A percentile compares a stretch with the other conserved stretches of the same genome.
These are phyloP conservation scores for Antedon mediterranea DNA, from an alignment of 53 echinoderm and acorn worm species.

Conservation along the genomic window DNA sequence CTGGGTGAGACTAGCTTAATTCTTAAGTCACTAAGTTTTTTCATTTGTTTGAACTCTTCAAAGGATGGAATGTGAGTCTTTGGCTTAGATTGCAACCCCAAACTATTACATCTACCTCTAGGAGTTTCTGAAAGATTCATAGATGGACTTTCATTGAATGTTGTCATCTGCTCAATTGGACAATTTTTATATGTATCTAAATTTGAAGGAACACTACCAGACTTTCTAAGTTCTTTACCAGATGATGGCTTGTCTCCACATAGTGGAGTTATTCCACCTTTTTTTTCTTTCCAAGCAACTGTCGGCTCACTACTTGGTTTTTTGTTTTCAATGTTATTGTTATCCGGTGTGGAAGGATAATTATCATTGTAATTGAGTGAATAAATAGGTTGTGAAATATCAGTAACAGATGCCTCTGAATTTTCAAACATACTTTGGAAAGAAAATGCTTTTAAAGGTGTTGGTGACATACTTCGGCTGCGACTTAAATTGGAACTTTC, in stretches of 20 bases:
- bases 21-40: not conserved
- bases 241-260: not conserved
- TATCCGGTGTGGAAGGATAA: not conserved
- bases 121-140: not conserved
- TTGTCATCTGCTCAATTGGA: not conserved
- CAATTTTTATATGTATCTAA: not conserved
- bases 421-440: not conserved
- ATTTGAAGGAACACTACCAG: not conserved
- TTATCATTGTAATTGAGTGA: too few relatives aligned
- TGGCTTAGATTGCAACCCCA: not conserved
- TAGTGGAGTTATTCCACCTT: not conserved
- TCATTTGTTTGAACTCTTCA: not conserved
- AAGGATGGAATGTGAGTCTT: not conserved
- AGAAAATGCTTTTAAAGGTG: not conserved
- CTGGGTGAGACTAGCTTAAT: not conserved
- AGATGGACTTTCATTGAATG: not conserved
- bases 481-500: not conserved
- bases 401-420: too few relatives aligned
- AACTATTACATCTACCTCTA: not conserved
- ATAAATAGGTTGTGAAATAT: too few relatives aligned
- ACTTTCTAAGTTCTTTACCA: not conserved
- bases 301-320: not conserved
- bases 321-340: not conserved
- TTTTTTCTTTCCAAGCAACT: not conserved
- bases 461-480: not conserved